Conservation (phyloP, 2,113 vertebrate genomes). For the Misgurnus mizolepis region DNA sequence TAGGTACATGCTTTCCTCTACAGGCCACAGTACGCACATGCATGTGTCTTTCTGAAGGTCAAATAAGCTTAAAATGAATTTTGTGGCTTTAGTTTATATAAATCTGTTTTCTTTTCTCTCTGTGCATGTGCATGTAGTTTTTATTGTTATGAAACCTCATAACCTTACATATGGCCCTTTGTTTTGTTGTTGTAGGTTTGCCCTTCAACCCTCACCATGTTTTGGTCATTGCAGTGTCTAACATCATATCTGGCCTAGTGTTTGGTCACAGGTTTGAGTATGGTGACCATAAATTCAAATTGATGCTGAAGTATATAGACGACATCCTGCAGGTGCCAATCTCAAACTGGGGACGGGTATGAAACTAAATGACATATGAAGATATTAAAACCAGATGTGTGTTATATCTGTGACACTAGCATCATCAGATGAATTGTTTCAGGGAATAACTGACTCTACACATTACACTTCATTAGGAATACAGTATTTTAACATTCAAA, state of each 20-base stretch:
- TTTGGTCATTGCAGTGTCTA: conserved; percentile 75
- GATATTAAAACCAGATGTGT: background rate
- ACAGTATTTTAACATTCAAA: no score
- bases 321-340: conserved; percentile 50
- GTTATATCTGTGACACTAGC: no score
- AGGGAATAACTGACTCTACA: no score
- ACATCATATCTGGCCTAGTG: conserved; percentile 77
- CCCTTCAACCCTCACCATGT: conserved; percentile 75
- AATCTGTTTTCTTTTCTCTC: background rate
- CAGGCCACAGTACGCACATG: background rate
- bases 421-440: no score
- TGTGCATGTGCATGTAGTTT: conserved; percentile 16
- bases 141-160: background rate
- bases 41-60: conserved; percentile 16
- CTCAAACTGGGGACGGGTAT: conserved; percentile 67
- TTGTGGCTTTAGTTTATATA: background rate
- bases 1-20: background rate
- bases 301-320: conserved; percentile 68
- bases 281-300: conserved; percentile 69
- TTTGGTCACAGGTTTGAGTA: conserved; percentile 79
- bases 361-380: background rate
- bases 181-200: conserved; percentile 60
- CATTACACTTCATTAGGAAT: no score
- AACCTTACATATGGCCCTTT: background rate
- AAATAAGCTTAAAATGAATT: background rate